phyloP scores from a whole-genome alignment of 2,888 invertebrate species.

The Oxycera nigricornis region DNA sequence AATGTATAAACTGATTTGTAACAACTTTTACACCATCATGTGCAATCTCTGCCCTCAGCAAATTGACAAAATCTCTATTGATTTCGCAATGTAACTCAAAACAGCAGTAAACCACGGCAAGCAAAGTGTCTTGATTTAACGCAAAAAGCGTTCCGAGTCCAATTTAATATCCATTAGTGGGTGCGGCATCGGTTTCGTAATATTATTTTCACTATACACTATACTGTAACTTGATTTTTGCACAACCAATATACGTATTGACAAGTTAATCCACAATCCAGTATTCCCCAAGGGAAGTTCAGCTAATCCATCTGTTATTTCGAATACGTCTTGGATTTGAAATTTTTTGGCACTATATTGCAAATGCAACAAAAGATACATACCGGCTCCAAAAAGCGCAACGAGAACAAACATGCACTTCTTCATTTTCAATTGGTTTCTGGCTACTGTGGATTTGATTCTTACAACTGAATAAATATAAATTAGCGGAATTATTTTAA shows the following conservation, averaged over 20 bases:
- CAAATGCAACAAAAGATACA: conserved; percentile 60
- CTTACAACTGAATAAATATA: conserved; percentile 30
- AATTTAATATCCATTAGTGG: conserved; percentile 21
- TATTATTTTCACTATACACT: conserved; percentile 22
- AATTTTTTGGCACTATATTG: conserved; percentile 43
- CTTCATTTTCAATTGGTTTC: conserved; percentile 56
- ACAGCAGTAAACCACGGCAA: neutral
- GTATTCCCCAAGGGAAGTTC: neutral
- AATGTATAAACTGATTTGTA: too few species aligned
- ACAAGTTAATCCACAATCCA: neutral
- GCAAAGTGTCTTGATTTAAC: neutral
- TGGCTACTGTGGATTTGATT: conserved; percentile 38
- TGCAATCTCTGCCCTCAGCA: too few species aligned
- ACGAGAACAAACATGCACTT: conserved; percentile 65
- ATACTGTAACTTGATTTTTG: conserved; percentile 8
- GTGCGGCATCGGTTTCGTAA: conserved; percentile 25
- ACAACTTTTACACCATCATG: too few species aligned
- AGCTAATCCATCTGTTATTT: conserved; percentile 23
- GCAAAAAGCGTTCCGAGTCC: neutral
- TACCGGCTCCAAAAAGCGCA: conserved; percentile 73
- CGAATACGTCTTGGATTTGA: neutral
- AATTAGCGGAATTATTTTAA: conserved; percentile 7
- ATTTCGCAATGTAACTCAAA: too few species aligned
- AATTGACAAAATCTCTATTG: too few species aligned
- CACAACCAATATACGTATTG: conserved; percentile 21